phyloP scores from a whole-genome alignment of 2,113 vertebrate genomes.

The Trematocara variabile region DNA sequence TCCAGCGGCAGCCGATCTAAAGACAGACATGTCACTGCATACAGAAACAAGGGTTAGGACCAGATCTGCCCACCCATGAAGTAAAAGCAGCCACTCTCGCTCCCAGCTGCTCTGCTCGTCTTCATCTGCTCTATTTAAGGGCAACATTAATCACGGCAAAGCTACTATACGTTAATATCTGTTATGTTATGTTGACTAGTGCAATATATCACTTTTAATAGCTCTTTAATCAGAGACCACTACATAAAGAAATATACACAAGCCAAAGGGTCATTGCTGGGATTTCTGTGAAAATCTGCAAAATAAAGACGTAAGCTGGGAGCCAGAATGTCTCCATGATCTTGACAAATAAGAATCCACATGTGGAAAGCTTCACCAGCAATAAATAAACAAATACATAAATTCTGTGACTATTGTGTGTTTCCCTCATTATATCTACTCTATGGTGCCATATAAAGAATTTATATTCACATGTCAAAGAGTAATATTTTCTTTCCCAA shows the following conservation, averaged over 20 bases:
- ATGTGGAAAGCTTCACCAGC: not conserved
- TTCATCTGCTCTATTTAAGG: not conserved
- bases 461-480: not conserved
- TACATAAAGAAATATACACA: not conserved
- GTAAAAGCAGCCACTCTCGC: not conserved
- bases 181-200: not conserved
- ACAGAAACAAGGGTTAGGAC: not conserved
- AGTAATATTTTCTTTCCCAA: not conserved
- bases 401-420: not conserved
- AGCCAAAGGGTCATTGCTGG: not conserved
- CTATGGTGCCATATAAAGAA: not conserved
- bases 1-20: slow-evolving; percentile 25
- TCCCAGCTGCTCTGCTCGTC: not conserved
- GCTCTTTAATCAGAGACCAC: not conserved
- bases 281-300: not conserved
- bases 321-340: not conserved
- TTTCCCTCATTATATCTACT: not conserved
- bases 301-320: not conserved
- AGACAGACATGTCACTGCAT: slow-evolving; percentile 28
- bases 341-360: not conserved
- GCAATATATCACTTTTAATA: not conserved
- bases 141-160: not conserved
- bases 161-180: not conserved
- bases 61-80: slow-evolving; percentile 41
- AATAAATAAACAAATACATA: not conserved